Percentiles rank a stretch among this genome's conserved stretches.
Conservation (phyloP, 2,888 invertebrate species). For the Gandaritis pyraliata region DNA sequence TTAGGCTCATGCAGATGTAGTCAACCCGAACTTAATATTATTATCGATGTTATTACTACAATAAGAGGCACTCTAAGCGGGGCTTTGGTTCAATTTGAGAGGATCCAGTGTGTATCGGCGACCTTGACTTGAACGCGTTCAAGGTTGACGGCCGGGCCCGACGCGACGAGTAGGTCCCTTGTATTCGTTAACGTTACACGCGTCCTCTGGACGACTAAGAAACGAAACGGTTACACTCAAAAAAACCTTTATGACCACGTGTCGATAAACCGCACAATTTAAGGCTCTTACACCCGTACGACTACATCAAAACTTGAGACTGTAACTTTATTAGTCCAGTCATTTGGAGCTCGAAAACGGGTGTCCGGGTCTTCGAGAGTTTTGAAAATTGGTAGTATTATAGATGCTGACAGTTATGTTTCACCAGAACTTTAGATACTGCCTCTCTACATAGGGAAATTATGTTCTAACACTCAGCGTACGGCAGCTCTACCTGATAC, state of each 20-base stretch:
- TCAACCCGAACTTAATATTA: constrained; percentile 69
- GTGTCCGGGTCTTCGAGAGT: no score
- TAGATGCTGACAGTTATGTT: no score
- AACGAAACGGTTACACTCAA: constrained; percentile 46
- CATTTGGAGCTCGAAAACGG: no score
- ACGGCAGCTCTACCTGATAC: no score
- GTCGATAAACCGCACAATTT: constrained; percentile 23
- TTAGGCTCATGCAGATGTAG: constrained; percentile 66
- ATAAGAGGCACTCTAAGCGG: constrained; percentile 63
- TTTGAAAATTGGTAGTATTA: no score
- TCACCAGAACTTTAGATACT: no score
- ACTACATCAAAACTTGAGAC: no score
- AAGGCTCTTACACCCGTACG: background rate
- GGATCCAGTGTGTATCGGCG: constrained; percentile 55
- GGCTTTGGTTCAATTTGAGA: constrained; percentile 55
- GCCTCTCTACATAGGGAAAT: no score
- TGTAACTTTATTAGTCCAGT: no score
- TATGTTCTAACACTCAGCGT: no score
- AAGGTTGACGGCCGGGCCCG: constrained; percentile 69
- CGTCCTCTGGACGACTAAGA: constrained; percentile 34
- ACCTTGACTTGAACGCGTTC: constrained; percentile 73
- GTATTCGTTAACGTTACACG: constrained; percentile 48
- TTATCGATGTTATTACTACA: constrained; percentile 62
- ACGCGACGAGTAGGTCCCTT: constrained; percentile 47
- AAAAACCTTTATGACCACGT: constrained; percentile 44